Percentiles rank a stretch among this genome's conserved stretches.
Conservation (phyloP, 2,888 invertebrate species). For the Lasioglossum zephyrum region DNA sequence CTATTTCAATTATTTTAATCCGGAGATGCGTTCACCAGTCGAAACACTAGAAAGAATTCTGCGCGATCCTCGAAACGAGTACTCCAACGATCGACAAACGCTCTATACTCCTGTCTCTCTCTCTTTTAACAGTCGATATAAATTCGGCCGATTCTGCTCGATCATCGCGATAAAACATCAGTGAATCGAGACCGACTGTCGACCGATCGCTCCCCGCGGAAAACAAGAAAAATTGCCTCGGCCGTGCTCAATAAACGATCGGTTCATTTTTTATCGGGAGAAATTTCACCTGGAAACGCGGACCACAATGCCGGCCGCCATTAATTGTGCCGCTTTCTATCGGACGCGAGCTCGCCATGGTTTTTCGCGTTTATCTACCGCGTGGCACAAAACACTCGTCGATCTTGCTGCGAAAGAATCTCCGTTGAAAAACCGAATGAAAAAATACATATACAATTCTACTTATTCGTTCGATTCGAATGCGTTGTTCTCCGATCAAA, state of each 20-base stretch:
- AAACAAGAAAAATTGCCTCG: slow-evolving; percentile 21
- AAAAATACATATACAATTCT: not conserved
- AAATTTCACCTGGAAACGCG: slow-evolving; percentile 46
- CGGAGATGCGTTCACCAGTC: not conserved
- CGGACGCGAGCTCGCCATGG: slow-evolving; percentile 24
- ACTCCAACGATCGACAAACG: not conserved
- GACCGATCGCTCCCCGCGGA: slow-evolving; percentile 20
- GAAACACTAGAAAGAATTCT: not conserved
- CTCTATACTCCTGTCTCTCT: not conserved
- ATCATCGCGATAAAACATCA: slow-evolving; percentile 4
- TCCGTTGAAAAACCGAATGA: not conserved
- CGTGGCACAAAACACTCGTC: not conserved
- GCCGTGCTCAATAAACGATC: slow-evolving; percentile 39
- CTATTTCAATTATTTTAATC: not conserved
- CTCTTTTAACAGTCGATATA: not conserved
- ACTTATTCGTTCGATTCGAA: not conserved
- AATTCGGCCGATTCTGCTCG: not conserved
- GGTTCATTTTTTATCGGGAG: slow-evolving; percentile 31
- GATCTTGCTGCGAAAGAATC: not conserved
- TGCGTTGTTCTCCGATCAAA: not conserved
- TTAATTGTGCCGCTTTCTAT: slow-evolving; percentile 55
- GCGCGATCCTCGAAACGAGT: not conserved
- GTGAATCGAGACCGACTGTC: not conserved
- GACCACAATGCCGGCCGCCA: slow-evolving; percentile 43
- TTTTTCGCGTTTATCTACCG: not conserved